Evolutionary conservation across 2,113 vertebrate genomes (phyloP).

Genomic region (Barbus barbus): DNA sequence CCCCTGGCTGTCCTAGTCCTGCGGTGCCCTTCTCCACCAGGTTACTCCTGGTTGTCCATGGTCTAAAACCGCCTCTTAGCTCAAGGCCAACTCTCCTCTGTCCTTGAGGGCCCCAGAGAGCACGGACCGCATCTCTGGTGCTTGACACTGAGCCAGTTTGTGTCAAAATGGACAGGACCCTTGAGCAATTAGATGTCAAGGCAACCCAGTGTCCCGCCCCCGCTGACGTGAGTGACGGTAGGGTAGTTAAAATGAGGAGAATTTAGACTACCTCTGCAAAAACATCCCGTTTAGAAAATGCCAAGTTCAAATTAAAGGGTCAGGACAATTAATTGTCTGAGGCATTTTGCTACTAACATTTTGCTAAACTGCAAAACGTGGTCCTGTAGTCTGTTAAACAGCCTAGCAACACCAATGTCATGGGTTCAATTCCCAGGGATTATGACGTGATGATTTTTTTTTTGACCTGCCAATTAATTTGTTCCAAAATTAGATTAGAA

Average conservation of each 20-base stretch:
- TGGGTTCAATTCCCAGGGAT: neutral
- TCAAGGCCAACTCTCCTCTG: slow-evolving; percentile 25
- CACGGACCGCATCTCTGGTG: neutral
- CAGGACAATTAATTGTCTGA: slow-evolving; percentile 4
- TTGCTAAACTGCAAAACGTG: neutral
- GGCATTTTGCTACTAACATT: neutral
- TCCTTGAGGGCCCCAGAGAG: neutral
- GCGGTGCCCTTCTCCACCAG: slow-evolving; percentile 28
- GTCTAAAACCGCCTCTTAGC: slow-evolving; percentile 1
- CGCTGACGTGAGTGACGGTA: slow-evolving; percentile 13
- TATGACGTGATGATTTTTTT: too few relatives aligned
- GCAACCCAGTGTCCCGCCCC: slow-evolving; percentile 5
- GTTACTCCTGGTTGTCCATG: slow-evolving; percentile 31
- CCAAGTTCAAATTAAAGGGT: slow-evolving; percentile 17
- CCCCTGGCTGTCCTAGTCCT: slow-evolving; percentile 35
- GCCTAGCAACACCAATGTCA: neutral
- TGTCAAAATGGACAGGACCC: slow-evolving; percentile 9
- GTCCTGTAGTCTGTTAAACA: neutral
- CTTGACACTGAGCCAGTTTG: slow-evolving; percentile 24
- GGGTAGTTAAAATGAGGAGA: neutral
- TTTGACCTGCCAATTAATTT: neutral
- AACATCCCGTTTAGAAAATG: slow-evolving; percentile 7
- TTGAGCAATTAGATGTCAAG: slow-evolving; percentile 32
- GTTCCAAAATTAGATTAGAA: neutral
- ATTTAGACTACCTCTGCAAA: slow-evolving; percentile 16